Percentiles rank a stretch among this genome's conserved stretches.
phyloP scores from a whole-genome alignment of 2,888 invertebrate species.

The Thera obeliscata region DNA sequence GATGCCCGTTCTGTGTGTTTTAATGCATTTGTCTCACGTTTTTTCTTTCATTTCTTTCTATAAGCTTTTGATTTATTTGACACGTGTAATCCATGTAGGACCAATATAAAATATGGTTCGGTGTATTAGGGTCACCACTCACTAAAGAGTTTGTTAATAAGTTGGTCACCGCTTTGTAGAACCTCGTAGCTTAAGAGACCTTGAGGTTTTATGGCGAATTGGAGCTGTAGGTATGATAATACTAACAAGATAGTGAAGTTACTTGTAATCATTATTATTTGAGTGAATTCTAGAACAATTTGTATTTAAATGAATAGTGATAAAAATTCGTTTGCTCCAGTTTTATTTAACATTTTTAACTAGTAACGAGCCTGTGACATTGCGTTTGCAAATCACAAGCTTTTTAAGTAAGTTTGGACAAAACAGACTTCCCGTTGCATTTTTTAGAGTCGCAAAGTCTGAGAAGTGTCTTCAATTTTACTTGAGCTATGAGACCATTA shows the following conservation, averaged over 20 bases:
- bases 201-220: slow-evolving; percentile 22
- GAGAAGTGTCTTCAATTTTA: too few species aligned
- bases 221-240: background rate
- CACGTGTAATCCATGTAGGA: too few species aligned
- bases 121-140: too few species aligned
- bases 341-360: background rate
- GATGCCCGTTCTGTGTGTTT: too few species aligned
- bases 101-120: too few species aligned
- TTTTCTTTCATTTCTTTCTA: too few species aligned
- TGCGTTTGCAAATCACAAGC: background rate
- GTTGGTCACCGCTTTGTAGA: background rate
- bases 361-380: background rate
- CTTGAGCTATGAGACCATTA: too few species aligned
- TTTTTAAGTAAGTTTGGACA: too few species aligned
- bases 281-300: background rate
- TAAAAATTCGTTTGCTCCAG: background rate
- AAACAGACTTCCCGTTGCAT: too few species aligned
- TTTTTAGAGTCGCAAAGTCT: too few species aligned
- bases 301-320: background rate
- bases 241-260: slow-evolving; percentile 4
- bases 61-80: too few species aligned
- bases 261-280: slow-evolving; percentile 1
- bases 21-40: too few species aligned
- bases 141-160: background rate
- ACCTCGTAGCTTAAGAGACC: background rate